Conservation (phyloP, 2,113 vertebrate species). For the Noturus placidus region DNA sequence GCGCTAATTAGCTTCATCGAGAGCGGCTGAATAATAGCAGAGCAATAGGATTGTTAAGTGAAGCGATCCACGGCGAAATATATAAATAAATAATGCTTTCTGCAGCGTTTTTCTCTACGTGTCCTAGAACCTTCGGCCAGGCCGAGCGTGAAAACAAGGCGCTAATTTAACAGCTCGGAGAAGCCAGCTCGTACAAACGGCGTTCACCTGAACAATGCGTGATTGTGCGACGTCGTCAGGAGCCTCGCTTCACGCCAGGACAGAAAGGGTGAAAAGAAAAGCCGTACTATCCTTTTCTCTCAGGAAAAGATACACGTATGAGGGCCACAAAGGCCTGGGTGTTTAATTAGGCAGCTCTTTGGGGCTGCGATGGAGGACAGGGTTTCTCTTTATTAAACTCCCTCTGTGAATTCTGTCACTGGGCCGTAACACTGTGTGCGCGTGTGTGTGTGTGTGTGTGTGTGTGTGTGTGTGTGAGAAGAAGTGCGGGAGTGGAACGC, state of each 20-base stretch:
- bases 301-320: constrained; percentile 41
- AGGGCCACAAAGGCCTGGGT: constrained; percentile 49
- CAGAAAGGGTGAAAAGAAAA: constrained; percentile 5
- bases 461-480: background rate
- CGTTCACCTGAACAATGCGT: constrained; percentile 1
- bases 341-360: constrained; percentile 49
- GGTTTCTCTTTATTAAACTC: constrained; percentile 48
- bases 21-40: constrained; percentile 35
- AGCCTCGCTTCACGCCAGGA: background rate
- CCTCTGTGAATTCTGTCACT: constrained; percentile 49
- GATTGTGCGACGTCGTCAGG: background rate
- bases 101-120: background rate
- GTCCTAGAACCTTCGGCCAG: background rate
- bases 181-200: background rate
- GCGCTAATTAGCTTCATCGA: constrained; percentile 50
- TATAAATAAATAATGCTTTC: background rate
- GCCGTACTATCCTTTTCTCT: constrained; percentile 23
- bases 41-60: constrained; percentile 35
- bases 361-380: constrained; percentile 41
- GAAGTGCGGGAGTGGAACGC: background rate
- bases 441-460: background rate
- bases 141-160: background rate
- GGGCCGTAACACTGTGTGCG: constrained; percentile 39
- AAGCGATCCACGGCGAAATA: background rate
- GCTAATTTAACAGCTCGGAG: background rate